These are phyloP conservation scores for Piprites chloris DNA, from an alignment of 2,113 vertebrate species.

Conservation along the genomic window DNA sequence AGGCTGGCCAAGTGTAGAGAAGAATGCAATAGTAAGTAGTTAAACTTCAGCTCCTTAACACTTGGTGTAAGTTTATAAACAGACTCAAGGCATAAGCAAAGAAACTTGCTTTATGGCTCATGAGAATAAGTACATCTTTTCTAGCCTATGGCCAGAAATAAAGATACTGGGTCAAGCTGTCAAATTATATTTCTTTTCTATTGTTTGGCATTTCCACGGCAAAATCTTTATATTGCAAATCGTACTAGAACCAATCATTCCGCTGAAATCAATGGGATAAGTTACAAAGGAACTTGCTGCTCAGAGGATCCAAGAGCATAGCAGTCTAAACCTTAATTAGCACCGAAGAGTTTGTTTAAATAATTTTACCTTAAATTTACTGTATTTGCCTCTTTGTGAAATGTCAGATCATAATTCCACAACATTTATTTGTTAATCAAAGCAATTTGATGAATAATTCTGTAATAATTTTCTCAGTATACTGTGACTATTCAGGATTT, in stretches of 20 bases:
- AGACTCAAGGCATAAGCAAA: background rate
- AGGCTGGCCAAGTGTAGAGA: background rate
- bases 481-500: conserved; percentile 48
- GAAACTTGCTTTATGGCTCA: background rate
- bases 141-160: background rate
- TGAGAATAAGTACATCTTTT: background rate
- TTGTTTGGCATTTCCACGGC: background rate
- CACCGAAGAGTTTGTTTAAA: background rate
- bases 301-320: background rate
- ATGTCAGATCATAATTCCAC: background rate
- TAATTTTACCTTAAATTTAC: background rate
- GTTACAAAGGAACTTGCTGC: background rate
- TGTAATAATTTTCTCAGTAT: conserved; percentile 14
- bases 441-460: conserved; percentile 42
- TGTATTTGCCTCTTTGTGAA: background rate
- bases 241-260: background rate
- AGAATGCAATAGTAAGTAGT: background rate
- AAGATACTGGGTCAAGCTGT: background rate
- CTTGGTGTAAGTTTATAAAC: background rate
- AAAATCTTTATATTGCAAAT: background rate
- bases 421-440: conserved; percentile 1
- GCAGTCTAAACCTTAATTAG: background rate
- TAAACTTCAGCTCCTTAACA: background rate
- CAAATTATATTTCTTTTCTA: background rate
- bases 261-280: background rate